Evolutionary conservation across 2,797 vertebrate genomes (phyloP).

Genomic region (Gobionotothen gibberifrons): DNA sequence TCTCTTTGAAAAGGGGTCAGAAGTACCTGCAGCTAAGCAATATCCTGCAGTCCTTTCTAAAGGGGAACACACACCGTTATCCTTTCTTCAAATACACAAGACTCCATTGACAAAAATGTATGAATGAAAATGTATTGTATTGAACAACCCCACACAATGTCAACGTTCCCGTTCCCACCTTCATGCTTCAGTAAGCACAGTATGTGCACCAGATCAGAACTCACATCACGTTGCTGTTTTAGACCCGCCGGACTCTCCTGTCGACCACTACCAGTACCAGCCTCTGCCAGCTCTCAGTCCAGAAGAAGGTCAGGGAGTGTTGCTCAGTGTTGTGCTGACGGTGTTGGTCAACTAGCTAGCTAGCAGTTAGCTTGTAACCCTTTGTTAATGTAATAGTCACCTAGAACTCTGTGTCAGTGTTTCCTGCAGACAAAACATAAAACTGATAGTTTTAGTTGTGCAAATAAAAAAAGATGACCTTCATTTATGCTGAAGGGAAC

Average conservation of each 20-base stretch:
- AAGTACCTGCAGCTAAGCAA: too few relatives aligned
- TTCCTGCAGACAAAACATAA: not conserved
- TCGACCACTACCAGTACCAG: constrained; percentile 60
- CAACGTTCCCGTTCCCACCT: not conserved
- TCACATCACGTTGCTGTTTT: constrained; percentile 43
- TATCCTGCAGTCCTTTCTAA: too few relatives aligned
- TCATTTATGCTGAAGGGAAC: not conserved
- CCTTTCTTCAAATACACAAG: too few relatives aligned
- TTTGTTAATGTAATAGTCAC: constrained; percentile 3
- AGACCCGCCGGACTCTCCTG: constrained; percentile 62
- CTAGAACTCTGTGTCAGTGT: not conserved
- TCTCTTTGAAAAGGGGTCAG: not conserved
- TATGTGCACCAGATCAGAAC: constrained; percentile 8
- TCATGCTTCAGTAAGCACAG: not conserved
- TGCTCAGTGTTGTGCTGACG: constrained; percentile 57
- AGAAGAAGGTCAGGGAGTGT: constrained; percentile 69
- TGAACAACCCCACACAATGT: too few relatives aligned
- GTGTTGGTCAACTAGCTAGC: constrained; percentile 34
- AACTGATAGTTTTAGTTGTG: not conserved
- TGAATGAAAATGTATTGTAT: too few relatives aligned
- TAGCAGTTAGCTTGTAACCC: constrained; percentile 13
- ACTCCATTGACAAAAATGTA: too few relatives aligned
- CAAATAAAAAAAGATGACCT: not conserved
- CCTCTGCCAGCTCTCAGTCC: constrained; percentile 55
- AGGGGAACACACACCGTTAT: too few relatives aligned